phyloP scores from a whole-genome alignment of 2,888 invertebrate genomes.

The Acrobasis suavella region DNA sequence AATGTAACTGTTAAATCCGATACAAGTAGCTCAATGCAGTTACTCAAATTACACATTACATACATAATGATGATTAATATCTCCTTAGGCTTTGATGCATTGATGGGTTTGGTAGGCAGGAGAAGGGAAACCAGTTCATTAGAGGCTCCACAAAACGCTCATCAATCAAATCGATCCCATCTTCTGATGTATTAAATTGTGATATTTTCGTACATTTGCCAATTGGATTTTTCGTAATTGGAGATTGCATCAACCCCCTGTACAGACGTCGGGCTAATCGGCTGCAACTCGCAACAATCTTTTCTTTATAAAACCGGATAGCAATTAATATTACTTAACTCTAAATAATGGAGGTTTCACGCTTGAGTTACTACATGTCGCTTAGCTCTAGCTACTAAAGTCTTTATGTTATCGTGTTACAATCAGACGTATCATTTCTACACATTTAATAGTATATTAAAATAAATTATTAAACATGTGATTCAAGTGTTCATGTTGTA shows the following conservation, averaged over 20 bases:
- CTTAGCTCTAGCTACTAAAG: constrained; percentile 34
- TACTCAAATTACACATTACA: constrained; percentile 26
- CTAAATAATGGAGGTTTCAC: constrained; percentile 64
- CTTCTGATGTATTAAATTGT: constrained; percentile 38
- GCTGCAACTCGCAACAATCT: constrained; percentile 60
- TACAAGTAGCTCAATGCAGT: constrained; percentile 21
- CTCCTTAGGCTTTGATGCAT: constrained; percentile 29
- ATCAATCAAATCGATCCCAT: constrained; percentile 46
- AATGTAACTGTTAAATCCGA: constrained; percentile 16
- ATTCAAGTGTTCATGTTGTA: not conserved
- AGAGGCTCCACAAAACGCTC: constrained; percentile 32
- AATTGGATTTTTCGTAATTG: constrained; percentile 63
- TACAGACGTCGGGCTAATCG: constrained; percentile 60
- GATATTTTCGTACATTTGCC: constrained; percentile 49
- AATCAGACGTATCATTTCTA: constrained; percentile 28
- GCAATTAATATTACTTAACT: constrained; percentile 76
- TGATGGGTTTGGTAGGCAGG: constrained; percentile 26
- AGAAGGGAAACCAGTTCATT: constrained; percentile 30
- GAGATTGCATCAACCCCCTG: constrained; percentile 50
- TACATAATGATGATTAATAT: constrained; percentile 39
- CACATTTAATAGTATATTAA: constrained; percentile 21
- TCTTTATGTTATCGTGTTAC: constrained; percentile 36
- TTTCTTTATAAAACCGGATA: constrained; percentile 62
- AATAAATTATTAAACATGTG: not conserved
- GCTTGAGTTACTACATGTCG: constrained; percentile 54